Conservation (phyloP, 2,113 vertebrate genomes). For the Oxygymnocypris stewartii region DNA sequence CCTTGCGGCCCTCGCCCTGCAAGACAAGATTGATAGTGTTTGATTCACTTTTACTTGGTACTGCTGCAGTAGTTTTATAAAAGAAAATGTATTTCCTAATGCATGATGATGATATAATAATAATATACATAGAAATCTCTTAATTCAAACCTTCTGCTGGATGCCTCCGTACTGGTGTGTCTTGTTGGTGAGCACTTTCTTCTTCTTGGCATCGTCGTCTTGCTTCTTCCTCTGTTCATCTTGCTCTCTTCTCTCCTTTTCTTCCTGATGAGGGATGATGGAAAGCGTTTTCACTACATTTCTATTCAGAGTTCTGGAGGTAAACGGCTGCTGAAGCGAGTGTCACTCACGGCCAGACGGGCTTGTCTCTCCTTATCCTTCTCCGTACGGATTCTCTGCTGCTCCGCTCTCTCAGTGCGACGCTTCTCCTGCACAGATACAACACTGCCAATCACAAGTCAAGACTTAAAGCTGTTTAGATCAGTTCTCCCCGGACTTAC, state of each 20-base stretch:
- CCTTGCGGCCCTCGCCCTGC: constrained; percentile 84
- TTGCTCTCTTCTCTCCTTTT: constrained; percentile 74
- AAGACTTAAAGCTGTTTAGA: not conserved
- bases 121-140: not conserved
- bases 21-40: not conserved
- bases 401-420: constrained; percentile 72
- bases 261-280: constrained; percentile 65
- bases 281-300: not conserved
- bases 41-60: not conserved
- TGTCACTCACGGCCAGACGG: constrained; percentile 68
- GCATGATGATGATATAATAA: not conserved
- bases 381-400: constrained; percentile 72
- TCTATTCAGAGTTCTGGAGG: not conserved
- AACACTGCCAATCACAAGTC: not conserved
- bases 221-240: constrained; percentile 72
- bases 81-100: too few species aligned
- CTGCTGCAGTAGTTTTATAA: too few species aligned
- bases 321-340: not conserved
- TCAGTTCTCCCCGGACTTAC: constrained; percentile 67
- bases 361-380: constrained; percentile 73
- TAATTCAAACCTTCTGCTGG: constrained; percentile 71
- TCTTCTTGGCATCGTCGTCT: constrained; percentile 76
- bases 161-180: constrained; percentile 72
- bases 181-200: constrained; percentile 77
- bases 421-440: constrained; percentile 68